Percentiles rank a stretch among this genome's conserved stretches.
Evolutionary conservation across 2,888 invertebrate genomes (phyloP).

Genomic region (Mythimna pallens): DNA sequence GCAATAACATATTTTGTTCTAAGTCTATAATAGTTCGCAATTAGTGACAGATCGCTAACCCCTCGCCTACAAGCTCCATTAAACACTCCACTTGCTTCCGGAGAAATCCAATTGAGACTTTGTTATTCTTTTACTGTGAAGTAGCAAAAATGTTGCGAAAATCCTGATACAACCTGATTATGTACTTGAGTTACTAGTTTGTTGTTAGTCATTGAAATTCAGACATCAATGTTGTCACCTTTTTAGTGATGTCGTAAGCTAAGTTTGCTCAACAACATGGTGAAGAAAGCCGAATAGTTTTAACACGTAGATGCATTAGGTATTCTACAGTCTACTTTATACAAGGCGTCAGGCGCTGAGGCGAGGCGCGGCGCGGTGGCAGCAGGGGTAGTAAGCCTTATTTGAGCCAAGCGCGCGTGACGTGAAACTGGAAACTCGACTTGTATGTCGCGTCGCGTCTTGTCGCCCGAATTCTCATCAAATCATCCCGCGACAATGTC

Average conservation of each 20-base stretch:
- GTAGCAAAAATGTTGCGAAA: slow-evolving; percentile 26
- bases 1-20: slow-evolving; percentile 58
- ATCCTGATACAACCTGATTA: slow-evolving; percentile 3
- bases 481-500: slow-evolving; percentile 88
- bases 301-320: slow-evolving; percentile 81
- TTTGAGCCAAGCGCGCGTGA: slow-evolving; percentile 89
- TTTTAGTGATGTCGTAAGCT: slow-evolving; percentile 53
- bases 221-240: slow-evolving; percentile 53
- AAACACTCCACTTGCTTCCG: slow-evolving; percentile 55
- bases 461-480: slow-evolving; percentile 88
- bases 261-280: slow-evolving; percentile 58
- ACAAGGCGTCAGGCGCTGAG: slow-evolving; percentile 79
- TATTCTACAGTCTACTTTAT: slow-evolving; percentile 86
- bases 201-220: slow-evolving; percentile 52
- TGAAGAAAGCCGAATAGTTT: slow-evolving; percentile 70
- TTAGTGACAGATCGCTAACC: slow-evolving; percentile 61
- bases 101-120: slow-evolving; percentile 56
- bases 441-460: slow-evolving; percentile 85
- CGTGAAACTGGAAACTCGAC: slow-evolving; percentile 87
- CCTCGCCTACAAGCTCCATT: slow-evolving; percentile 62
- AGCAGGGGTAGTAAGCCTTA: slow-evolving; percentile 87
- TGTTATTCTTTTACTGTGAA: slow-evolving; percentile 41
- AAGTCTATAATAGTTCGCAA: slow-evolving; percentile 59
- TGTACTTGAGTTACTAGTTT: slow-evolving; percentile 27
- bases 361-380: slow-evolving; percentile 78